Evolutionary conservation across 2,113 vertebrate species (phyloP), one percentile per base, ranked within the genome.

Genomic region (Notothenia rossii): DNA sequence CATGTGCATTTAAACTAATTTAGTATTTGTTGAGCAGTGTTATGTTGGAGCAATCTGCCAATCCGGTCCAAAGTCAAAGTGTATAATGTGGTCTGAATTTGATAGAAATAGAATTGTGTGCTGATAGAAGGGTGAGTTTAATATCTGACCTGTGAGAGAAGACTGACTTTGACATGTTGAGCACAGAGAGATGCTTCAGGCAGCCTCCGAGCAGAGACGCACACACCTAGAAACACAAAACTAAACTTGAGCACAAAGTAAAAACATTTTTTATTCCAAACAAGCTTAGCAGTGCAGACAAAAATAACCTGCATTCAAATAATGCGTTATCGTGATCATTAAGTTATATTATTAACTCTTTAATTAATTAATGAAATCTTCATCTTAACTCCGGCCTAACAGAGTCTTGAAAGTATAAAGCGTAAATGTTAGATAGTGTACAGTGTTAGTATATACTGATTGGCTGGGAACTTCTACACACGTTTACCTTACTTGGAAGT

Each of bases 111-210:
- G 4, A 56, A 20, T 25, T 0, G 14, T 7, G 4, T 15, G 36
- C 2, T 12, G 43, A 49, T 3, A 8, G 15, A 7, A 1, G 3
- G 15, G 65, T 12, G 8, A 45, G 4, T 6, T 5, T 36, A 29
- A 51, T 10, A 1, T 55, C 61, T 83, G 20, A 91, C 92, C 97
- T 97, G 93, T 98, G 95, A 82, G 95, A 97, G 94, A 97, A 97
- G 48, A 98, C 93, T 0, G 95, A 95, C 91, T 95, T 97, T 51
- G 97, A 97, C 86, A 99, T 95, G 92, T 96, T 98, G 74, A 99
- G 96, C 71, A 96, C 94, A 10, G 96, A 93, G n/a, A 99, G 94
- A 79, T 96, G 95, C 64, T 98, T 97, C 83, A 97, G 82, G 88
- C 96, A 97, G 17, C 98, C 98, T 71, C 94, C 96, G 69, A 97